These are phyloP conservation scores for Chaenogobius annularis DNA, from an alignment of 2,113 vertebrate species.

Conservation along the genomic window DNA sequence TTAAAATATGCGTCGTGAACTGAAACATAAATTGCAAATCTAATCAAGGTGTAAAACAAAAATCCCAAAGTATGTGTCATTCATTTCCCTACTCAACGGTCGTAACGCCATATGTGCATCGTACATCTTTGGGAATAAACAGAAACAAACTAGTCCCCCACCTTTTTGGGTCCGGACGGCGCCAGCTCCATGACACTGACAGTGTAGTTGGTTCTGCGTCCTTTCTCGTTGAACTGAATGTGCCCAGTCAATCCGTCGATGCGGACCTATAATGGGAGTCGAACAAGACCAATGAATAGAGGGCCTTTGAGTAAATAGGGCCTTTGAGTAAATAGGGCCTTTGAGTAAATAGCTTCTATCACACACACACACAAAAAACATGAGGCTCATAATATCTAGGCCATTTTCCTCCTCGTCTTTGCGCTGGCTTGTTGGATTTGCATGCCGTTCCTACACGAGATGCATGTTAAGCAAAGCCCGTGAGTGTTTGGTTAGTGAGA, in stretches of 20 bases:
- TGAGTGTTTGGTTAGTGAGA: constrained; percentile 33
- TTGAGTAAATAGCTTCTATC: constrained; percentile 12
- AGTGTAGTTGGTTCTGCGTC: constrained; percentile 93
- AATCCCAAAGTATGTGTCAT: background rate
- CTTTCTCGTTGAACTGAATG: constrained; percentile 98
- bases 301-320: constrained; percentile 10
- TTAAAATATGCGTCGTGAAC: too few relatives aligned
- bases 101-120: too few relatives aligned
- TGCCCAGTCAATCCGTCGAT: constrained; percentile 96
- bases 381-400: background rate
- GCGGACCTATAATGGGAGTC: constrained; percentile 79
- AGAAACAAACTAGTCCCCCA: constrained; percentile 55
- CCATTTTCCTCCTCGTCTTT: background rate
- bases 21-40: too few relatives aligned
- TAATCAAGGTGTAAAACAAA: background rate
- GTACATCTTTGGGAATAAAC: background rate
- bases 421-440: constrained; percentile 7
- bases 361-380: background rate
- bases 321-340: too few relatives aligned
- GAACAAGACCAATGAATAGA: constrained; percentile 14
- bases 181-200: constrained; percentile 94
- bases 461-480: constrained; percentile 23
- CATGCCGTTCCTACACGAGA: constrained; percentile 6
- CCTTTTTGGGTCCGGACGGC: constrained; percentile 90
- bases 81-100: background rate